Evolutionary conservation across 2,888 invertebrate genomes (phyloP).

Genomic region (Cheilosia variabilis): DNA sequence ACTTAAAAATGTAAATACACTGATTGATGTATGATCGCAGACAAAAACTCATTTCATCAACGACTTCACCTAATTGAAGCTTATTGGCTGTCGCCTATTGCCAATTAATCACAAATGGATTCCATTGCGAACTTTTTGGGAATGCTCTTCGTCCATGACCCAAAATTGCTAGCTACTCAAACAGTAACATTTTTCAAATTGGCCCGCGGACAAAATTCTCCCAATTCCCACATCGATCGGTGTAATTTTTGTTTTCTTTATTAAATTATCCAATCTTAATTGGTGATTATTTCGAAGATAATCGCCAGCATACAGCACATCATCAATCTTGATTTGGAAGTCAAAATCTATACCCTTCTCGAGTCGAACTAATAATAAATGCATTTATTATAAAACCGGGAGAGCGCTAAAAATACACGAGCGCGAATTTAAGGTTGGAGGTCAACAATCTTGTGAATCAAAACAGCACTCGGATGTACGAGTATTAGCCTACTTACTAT

Average conservation of each 20-base stretch:
- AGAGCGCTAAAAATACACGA: conserved; percentile 12
- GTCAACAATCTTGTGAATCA: conserved; percentile 63
- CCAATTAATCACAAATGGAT: not conserved
- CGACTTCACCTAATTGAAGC: no score
- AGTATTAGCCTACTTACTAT: conserved; percentile 60
- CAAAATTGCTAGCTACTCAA: not conserved
- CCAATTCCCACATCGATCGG: conserved; percentile 5
- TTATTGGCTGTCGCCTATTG: not conserved
- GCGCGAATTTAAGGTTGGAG: conserved; percentile 46
- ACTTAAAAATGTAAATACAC: no score
- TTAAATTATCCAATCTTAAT: conserved; percentile 26
- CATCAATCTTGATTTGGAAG: conserved; percentile 34
- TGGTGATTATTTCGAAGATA: conserved; percentile 23
- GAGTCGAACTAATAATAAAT: conserved; percentile 35
- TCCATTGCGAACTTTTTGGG: not conserved
- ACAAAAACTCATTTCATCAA: no score
- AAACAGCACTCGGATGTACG: conserved; percentile 43
- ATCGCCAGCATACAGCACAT: not conserved
- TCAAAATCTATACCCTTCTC: not conserved
- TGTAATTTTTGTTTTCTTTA: not conserved
- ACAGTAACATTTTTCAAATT: not conserved
- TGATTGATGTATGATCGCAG: no score
- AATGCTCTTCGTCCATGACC: not conserved
- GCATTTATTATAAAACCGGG: conserved; percentile 14
- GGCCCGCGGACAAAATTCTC: not conserved